A percentile compares a stretch with the other conserved stretches of the same genome.
These are phyloP conservation scores for Hirtodrosophila alboralis DNA, from an alignment of 2,888 invertebrate genomes.

Conservation along the genomic window DNA sequence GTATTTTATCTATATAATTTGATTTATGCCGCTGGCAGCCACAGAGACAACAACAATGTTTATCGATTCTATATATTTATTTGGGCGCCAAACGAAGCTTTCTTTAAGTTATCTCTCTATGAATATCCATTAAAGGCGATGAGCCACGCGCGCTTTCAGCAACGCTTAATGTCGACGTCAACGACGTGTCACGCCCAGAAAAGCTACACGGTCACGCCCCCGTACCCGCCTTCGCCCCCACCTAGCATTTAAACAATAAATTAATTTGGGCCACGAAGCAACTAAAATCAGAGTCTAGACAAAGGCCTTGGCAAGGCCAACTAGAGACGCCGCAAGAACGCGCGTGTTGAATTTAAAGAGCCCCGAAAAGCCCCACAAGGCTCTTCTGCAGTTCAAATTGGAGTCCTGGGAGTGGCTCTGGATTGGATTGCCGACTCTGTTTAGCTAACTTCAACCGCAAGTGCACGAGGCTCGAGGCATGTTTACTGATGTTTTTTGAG, in stretches of 20 bases:
- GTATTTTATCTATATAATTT: conserved; percentile 60
- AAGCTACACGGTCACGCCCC: conserved; percentile 6
- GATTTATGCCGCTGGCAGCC: conserved; percentile 56
- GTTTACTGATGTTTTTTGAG: conserved; percentile 39
- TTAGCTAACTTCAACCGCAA: conserved; percentile 10
- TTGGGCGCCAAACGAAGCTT: conserved; percentile 1
- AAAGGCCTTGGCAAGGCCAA: conserved; percentile 32
- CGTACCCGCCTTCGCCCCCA: no score
- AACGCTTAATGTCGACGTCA: conserved; percentile 64
- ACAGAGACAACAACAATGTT: conserved; percentile 30
- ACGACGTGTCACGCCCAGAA: conserved; percentile 55
- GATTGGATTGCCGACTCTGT: background rate
- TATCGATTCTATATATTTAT: conserved; percentile 35
- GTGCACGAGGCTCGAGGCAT: conserved; percentile 30
- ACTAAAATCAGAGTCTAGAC: conserved; percentile 70
- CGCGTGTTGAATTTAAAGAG: conserved; percentile 67
- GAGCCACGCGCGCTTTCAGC: conserved; percentile 68
- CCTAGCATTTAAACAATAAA: conserved; percentile 62
- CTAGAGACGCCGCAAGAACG: conserved; percentile 38
- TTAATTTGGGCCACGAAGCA: conserved; percentile 59
- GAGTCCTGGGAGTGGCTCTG: background rate
- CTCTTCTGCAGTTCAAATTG: background rate
- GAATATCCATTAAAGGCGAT: conserved; percentile 54
- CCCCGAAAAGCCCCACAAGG: conserved; percentile 13
- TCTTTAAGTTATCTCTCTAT: conserved; percentile 56